Base-by-base conservation (phyloP, 2,888 invertebrate genomes). In the Morpho achilles region DNA sequence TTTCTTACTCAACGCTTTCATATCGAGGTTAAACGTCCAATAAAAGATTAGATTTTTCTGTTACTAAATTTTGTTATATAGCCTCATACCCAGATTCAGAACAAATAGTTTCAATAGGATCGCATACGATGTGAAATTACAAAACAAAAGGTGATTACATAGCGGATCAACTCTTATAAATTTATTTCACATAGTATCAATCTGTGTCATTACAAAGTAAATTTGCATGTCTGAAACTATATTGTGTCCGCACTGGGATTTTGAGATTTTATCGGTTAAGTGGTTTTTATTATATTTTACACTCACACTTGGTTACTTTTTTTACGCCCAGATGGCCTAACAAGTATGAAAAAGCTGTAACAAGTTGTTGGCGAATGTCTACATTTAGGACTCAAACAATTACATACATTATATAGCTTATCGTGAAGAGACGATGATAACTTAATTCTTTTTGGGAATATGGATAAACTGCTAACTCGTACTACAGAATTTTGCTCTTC, bases 131-230 rank as follows among this genome's bases (percentile, higher is more conserved):
- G 76, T 70, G 77, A 78, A 77, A 73, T 67, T 68, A 43, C 40
- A 72, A 74, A 77, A 80, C 75, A 79, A 80, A 75, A 75, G 72
- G 61, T 58, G 65, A 72, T 69, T 69, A 67, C 70, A 70, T 71
- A 70, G 66, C 66, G 65, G 63, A 70, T 58, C 59, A 52, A 60
- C 64, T 61, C 66, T 67, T 68, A 66, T 63, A 67, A 68, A 62
- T 62, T 66, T 64, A 56, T 70, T 74, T 73, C 70, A 70, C 70
- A 75, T 71, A 72, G 42, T 48, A 48, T 73, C 69, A 70, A 71
- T 69, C 62, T 63, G 50, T 50, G 59, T 64, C 67, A 62, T 64
- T 58, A 63, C 57, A 56, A 45, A 44, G 45, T 40, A 53, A 52
- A 61, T 65, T 68, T 64, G 63, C 62, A 62, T 62, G 57, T 63